Conservation (phyloP, 1,140 invertebrate species). For the Aethina tumida region DNA sequence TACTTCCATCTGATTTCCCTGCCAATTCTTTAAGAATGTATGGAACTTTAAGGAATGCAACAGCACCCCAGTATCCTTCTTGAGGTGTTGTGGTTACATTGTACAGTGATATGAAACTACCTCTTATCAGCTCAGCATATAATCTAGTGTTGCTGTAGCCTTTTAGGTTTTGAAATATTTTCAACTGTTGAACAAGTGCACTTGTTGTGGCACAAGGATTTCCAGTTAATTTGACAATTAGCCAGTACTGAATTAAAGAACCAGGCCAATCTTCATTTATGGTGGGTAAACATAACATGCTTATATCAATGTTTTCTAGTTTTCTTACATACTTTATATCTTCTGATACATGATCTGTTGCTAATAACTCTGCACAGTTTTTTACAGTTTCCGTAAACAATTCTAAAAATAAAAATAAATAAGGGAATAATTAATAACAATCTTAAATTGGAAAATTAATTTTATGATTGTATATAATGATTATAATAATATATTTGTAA, state of each 20-base stretch:
- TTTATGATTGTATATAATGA: not conserved
- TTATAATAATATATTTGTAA: not conserved
- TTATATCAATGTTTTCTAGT: constrained; percentile 49
- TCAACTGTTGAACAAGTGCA: constrained; percentile 66
- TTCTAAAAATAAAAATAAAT: constrained; percentile 18
- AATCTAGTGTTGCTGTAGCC: constrained; percentile 49
- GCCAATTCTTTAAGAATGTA: constrained; percentile 65
- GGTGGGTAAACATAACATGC: constrained; percentile 46
- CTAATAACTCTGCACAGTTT: constrained; percentile 62
- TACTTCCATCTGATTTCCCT: constrained; percentile 33
- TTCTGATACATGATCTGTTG: constrained; percentile 39
- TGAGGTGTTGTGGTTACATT: constrained; percentile 60
- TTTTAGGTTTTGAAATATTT: constrained; percentile 75
- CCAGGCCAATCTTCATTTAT: constrained; percentile 55
- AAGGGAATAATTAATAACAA: constrained; percentile 1
- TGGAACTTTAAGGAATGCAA: constrained; percentile 85
- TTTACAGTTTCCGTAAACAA: constrained; percentile 54
- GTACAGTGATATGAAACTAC: constrained; percentile 79
- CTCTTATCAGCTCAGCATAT: constrained; percentile 81
- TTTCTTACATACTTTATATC: constrained; percentile 39
- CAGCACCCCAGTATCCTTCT: constrained; percentile 86
- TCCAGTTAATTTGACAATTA: constrained; percentile 58
- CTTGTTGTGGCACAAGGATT: constrained; percentile 69
- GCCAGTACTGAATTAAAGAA: constrained; percentile 59
- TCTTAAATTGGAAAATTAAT: constrained; percentile 3